These are phyloP conservation scores for Alitta virens DNA, from an alignment of 2,888 invertebrate genomes.

Conservation along the genomic window DNA sequence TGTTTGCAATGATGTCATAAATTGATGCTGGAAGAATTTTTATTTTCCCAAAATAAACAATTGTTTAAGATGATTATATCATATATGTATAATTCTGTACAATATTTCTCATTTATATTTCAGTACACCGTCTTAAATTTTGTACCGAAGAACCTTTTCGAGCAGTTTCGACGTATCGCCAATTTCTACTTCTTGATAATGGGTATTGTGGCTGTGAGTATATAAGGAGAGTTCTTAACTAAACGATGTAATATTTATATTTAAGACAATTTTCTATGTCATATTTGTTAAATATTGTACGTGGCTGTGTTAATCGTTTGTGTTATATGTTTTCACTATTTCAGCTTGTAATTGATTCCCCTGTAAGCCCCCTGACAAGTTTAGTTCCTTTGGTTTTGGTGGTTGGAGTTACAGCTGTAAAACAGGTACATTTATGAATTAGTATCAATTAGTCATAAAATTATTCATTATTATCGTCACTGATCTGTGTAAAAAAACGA, in stretches of 20 bases:
- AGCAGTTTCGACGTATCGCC: constrained; percentile 79
- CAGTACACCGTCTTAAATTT: constrained; percentile 79
- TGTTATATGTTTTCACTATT: constrained; percentile 21
- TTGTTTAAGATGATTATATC: too few relatives aligned
- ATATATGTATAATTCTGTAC: too few relatives aligned
- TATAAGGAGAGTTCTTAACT: not conserved
- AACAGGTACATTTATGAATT: constrained; percentile 62
- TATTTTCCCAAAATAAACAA: too few relatives aligned
- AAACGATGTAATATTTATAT: too few relatives aligned
- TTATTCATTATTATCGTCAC: too few relatives aligned
- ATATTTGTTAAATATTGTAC: too few relatives aligned
- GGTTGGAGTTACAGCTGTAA: constrained; percentile 72
- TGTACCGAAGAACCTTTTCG: constrained; percentile 76
- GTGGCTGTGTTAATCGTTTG: too few relatives aligned
- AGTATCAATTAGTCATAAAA: too few relatives aligned
- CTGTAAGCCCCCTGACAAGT: constrained; percentile 77
- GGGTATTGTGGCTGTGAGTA: constrained; percentile 68
- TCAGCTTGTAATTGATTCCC: constrained; percentile 63
- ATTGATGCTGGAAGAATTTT: too few relatives aligned
- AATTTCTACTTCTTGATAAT: constrained; percentile 82
- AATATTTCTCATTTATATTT: constrained; percentile 21
- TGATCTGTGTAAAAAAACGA: too few relatives aligned
- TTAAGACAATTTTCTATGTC: too few relatives aligned
- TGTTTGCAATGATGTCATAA: too few relatives aligned
- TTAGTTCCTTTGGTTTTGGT: constrained; percentile 75